A percentile compares a stretch with the other conserved stretches of the same genome.
phyloP scores from a whole-genome alignment of 2,888 invertebrate genomes.

The Syritta pipiens region DNA sequence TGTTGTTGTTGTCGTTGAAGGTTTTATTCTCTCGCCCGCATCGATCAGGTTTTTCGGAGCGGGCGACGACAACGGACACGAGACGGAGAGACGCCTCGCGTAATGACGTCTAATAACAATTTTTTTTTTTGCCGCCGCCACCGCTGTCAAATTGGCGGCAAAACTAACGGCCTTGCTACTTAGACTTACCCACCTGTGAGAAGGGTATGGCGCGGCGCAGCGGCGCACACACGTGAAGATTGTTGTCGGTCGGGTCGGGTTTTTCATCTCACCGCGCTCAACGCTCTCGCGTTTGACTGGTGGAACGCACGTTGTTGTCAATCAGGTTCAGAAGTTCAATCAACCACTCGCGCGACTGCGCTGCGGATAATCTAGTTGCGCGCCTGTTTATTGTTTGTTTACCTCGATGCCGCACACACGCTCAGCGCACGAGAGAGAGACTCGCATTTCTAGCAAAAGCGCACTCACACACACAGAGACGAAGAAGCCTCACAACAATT shows the following conservation, averaged over 20 bases:
- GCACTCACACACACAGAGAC: conserved; percentile 18
- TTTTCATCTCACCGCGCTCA: conserved; percentile 55
- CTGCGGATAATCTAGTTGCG: conserved; percentile 64
- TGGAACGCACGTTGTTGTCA: conserved; percentile 68
- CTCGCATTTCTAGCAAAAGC: too few relatives aligned
- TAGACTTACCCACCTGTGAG: background rate
- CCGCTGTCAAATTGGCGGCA: conserved; percentile 50
- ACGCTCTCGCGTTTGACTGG: conserved; percentile 12
- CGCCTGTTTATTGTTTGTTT: conserved; percentile 60
- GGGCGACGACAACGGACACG: too few relatives aligned
- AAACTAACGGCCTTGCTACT: conserved; percentile 20
- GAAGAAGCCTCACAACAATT: conserved; percentile 11
- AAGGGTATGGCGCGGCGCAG: too few relatives aligned
- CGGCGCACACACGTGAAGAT: conserved; percentile 33
- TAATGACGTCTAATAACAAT: conserved; percentile 64
- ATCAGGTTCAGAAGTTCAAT: conserved; percentile 69
- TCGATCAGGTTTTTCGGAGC: conserved; percentile 62
- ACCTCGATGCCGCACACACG: too few relatives aligned
- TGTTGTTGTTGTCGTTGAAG: background rate
- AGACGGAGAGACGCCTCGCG: conserved; percentile 61
- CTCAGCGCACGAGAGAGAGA: too few relatives aligned
- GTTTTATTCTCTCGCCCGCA: conserved; percentile 63
- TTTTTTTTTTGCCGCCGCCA: background rate
- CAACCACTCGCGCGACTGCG: conserved; percentile 33
- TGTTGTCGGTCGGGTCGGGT: conserved; percentile 60